Evolutionary conservation across 2,113 vertebrate species (phyloP).

Genomic region (Prionailurus bengalensis): DNA sequence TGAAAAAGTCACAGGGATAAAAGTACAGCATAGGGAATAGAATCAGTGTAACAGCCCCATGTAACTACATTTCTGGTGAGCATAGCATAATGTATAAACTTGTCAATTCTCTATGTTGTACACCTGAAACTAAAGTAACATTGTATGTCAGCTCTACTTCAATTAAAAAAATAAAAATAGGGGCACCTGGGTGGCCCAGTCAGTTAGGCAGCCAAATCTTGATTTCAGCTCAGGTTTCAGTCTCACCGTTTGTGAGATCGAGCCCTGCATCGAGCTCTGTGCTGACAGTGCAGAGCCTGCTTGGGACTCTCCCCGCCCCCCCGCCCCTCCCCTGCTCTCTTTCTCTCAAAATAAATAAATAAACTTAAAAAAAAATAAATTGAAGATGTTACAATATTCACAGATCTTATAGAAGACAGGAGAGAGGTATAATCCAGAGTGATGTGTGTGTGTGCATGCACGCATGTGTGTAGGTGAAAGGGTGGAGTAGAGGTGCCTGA

Average conservation of each 20-base stretch:
- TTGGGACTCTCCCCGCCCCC: no score
- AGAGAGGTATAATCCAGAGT: background rate
- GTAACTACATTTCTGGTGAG: background rate
- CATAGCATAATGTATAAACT: background rate
- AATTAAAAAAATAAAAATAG: background rate
- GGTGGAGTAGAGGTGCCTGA: background rate
- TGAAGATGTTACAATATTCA: background rate
- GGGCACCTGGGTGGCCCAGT: no score
- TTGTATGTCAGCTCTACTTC: background rate
- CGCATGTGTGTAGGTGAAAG: background rate
- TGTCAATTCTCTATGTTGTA: background rate
- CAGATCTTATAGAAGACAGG: background rate
- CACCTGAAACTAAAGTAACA: background rate
- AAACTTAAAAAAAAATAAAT: background rate
- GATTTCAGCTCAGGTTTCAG: no score
- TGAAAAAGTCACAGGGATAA: background rate
- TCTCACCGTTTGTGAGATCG: no score
- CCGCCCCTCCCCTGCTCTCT: no score
- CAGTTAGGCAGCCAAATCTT: no score
- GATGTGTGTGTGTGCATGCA: background rate
- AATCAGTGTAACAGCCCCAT: background rate
- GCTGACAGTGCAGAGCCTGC: no score
- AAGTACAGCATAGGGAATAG: background rate
- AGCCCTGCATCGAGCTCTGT: no score
- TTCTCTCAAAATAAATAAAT: background rate